Conservation (phyloP, 1,140 invertebrate genomes). For the Cherax quadricarinatus region DNA sequence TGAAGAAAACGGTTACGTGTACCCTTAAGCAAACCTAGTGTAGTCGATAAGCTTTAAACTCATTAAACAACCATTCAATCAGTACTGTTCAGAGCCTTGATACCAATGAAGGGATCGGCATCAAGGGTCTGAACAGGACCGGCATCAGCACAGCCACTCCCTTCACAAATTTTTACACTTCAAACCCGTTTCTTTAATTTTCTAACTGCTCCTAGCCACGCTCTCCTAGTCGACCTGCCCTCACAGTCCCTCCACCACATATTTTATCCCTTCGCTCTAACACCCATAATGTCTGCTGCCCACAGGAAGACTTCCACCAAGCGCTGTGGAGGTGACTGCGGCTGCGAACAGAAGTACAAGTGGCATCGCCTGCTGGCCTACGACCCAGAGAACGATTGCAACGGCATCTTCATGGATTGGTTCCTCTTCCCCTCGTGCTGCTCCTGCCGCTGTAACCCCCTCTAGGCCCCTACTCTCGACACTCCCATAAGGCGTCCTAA, state of each 20-base stretch:
- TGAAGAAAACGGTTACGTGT: no score
- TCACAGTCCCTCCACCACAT: neutral
- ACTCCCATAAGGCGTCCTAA: neutral
- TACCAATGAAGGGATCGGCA: no score
- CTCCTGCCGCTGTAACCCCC: slow-evolving; percentile 85
- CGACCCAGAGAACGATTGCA: slow-evolving; percentile 94
- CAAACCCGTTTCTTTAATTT: neutral
- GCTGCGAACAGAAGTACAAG: slow-evolving; percentile 93
- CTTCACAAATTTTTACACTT: no score
- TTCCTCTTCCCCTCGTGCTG: slow-evolving; percentile 96
- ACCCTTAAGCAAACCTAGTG: no score
- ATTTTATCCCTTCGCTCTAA: neutral
- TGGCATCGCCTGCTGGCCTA: slow-evolving; percentile 92
- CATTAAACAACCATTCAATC: no score
- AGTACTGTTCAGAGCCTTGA: no score
- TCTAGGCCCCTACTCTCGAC: neutral
- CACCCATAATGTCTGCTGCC: neutral
- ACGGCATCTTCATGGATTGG: slow-evolving; percentile 97
- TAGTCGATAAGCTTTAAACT: no score
- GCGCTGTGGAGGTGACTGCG: slow-evolving; percentile 88
- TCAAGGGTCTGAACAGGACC: no score
- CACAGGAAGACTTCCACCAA: slow-evolving; percentile 80
- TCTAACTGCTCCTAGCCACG: no score
- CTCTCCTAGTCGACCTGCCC: neutral
- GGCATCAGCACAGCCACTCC: no score